These are phyloP conservation scores for Cheilinus undulatus DNA, from an alignment of 2,113 vertebrate species.

Conservation along the genomic window DNA sequence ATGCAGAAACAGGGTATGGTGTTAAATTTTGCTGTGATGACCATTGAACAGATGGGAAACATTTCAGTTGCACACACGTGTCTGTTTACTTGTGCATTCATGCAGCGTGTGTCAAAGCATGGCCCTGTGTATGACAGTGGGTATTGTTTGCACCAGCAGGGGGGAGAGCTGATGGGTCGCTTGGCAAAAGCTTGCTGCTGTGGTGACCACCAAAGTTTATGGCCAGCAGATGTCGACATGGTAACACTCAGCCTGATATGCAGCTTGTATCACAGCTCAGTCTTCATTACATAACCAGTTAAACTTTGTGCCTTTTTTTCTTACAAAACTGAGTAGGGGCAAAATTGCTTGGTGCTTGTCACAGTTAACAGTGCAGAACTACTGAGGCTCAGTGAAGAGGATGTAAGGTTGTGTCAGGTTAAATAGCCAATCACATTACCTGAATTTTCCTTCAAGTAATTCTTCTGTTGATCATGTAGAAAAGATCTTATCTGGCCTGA, in stretches of 20 bases:
- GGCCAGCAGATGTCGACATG: slow-evolving; percentile 54
- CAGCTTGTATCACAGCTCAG: not conserved
- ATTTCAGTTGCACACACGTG: slow-evolving; percentile 4
- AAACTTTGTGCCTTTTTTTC: no score
- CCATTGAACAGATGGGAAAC: no score
- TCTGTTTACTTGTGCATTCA: slow-evolving; percentile 8
- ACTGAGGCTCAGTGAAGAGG: not conserved
- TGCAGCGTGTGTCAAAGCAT: not conserved
- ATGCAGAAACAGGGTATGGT: not conserved
- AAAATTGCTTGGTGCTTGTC: no score
- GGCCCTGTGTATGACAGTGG: slow-evolving; percentile 16
- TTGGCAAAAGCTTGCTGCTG: not conserved
- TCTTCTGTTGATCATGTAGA: not conserved
- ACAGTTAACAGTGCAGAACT: not conserved
- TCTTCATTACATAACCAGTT: not conserved
- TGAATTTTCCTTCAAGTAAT: not conserved
- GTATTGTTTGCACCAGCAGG: slow-evolving; percentile 37
- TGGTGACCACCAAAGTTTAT: not conserved
- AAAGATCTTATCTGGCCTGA: no score
- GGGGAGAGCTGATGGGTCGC: slow-evolving; percentile 12
- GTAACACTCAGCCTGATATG: not conserved
- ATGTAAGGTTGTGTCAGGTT: not conserved
- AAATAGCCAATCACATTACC: not conserved
- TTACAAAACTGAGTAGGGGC: no score
- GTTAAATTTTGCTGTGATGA: no score